These are phyloP conservation scores for Cosmopolites sordidus DNA, from an alignment of 2,888 invertebrate species.

Conservation along the genomic window DNA sequence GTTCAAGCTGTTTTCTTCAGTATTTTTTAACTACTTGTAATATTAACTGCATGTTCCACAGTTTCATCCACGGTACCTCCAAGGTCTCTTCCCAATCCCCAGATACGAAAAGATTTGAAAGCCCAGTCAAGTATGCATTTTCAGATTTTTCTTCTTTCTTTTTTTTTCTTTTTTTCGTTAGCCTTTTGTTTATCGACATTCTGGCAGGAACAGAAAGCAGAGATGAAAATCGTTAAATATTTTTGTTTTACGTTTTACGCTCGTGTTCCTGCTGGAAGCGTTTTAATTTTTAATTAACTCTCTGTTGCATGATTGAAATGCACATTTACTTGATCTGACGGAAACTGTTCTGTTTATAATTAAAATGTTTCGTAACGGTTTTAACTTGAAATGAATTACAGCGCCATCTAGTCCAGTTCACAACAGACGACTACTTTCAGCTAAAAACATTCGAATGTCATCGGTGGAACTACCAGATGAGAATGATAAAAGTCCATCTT, in stretches of 20 bases:
- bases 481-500: slow-evolving; percentile 85
- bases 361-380: too few species aligned
- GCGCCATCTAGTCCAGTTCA: slow-evolving; percentile 92
- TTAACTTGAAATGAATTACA: slow-evolving; percentile 40
- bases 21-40: slow-evolving; percentile 7
- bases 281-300: too few species aligned
- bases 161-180: too few species aligned
- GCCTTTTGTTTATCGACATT: too few species aligned
- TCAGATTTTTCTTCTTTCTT: slow-evolving; percentile 10
- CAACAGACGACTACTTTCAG: slow-evolving; percentile 73
- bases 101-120: slow-evolving; percentile 42
- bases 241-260: too few species aligned
- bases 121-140: slow-evolving; percentile 47
- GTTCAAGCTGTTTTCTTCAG: too few species aligned
- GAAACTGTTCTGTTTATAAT: too few species aligned
- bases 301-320: too few species aligned
- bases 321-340: too few species aligned
- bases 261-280: too few species aligned
- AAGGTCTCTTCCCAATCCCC: slow-evolving; percentile 41
- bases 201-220: too few species aligned
- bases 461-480: slow-evolving; percentile 91
- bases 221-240: too few species aligned
- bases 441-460: slow-evolving; percentile 83
- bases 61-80: slow-evolving; percentile 39
- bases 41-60: slow-evolving; percentile 36